A percentile compares a stretch with the other conserved stretches of the same genome.
phyloP scores from a whole-genome alignment of 2,797 vertebrate genomes.

The Microchirus variegatus region DNA sequence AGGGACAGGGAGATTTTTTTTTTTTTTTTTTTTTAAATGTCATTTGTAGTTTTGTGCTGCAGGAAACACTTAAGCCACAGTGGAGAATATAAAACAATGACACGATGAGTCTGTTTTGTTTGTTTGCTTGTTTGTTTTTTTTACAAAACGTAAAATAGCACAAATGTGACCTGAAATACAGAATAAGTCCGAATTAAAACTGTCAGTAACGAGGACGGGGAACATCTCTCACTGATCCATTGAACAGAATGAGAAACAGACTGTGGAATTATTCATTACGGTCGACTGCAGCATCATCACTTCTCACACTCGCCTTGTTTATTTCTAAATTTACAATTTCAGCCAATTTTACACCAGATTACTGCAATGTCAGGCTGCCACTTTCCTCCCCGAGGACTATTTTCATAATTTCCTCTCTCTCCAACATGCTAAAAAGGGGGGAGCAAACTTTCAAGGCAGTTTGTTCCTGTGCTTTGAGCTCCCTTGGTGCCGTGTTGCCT shows the following conservation, averaged over 20 bases:
- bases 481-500: constrained; percentile 38
- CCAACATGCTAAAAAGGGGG: constrained; percentile 13
- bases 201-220: constrained; percentile 26
- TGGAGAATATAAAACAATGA: neutral
- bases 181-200: constrained; percentile 32
- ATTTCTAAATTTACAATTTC: constrained; percentile 61
- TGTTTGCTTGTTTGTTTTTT: neutral
- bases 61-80: constrained; percentile 17
- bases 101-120: neutral
- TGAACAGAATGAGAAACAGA: constrained; percentile 37
- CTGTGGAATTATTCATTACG: constrained; percentile 51
- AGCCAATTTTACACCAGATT: constrained; percentile 70
- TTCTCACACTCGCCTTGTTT: constrained; percentile 57
- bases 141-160: constrained; percentile 14
- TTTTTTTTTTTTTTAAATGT: constrained; percentile 48
- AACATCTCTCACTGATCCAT: constrained; percentile 26
- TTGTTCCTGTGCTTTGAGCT: constrained; percentile 52
- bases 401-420: constrained; percentile 48
- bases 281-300: constrained; percentile 50
- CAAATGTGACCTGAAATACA: constrained; percentile 4
- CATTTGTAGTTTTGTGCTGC: constrained; percentile 46
- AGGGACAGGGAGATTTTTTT: constrained; percentile 10
- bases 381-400: constrained; percentile 43
- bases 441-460: constrained; percentile 48
- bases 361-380: constrained; percentile 52